Evolutionary conservation across 2,797 vertebrate species (phyloP), one percentile per base, ranked within the genome.

Genomic region (Peromyscus aztecus): DNA sequence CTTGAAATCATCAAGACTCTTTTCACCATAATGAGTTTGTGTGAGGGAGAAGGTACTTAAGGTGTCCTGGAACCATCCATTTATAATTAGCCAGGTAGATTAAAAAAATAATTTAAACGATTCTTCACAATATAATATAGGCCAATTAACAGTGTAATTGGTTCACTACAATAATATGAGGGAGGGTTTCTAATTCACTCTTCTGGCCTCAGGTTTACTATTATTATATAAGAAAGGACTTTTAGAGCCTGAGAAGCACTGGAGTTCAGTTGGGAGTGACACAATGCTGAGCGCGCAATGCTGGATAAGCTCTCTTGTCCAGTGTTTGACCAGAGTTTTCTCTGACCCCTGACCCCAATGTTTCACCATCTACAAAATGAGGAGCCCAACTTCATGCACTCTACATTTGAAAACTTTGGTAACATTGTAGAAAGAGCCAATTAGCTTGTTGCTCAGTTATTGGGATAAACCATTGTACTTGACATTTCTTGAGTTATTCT

Each of bases 131-230:
- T 97, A 97, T 97, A 95, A 97, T 96, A 90, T 96, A 88, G 96
- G 76, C 96, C 98, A 97, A 98, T 97, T 97, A 98, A 98, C 94
- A 59, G 71, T 71, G 96, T 98, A 97, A 97, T 98, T 97, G 91
- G 94, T 92, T 89, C 67, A 29, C 91, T 78, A 80, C 95, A 85
- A 94, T 94, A 97, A 92, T 81, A 80, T 89, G 97, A 96, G 95
- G 95, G 69, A 93, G 84, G 89, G 40, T 94, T 97, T 96, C 94
- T 94, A 88, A 97, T 95, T 94, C 94, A 49, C 65, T 77, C 89
- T 77, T 87, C 94, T 96, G 84, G 85, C 85, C 85, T 97, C 86
- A 97, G 89, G 89, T 95, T 96, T 75, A 89, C 92, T 97, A 12
- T 91, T 94, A 94, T 96, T 94, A 88, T 85, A 89, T 88, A 96